These are phyloP conservation scores for Pachyseris speciosa DNA, from an alignment of 64 coral and sea anemone species.

Conservation along the genomic window DNA sequence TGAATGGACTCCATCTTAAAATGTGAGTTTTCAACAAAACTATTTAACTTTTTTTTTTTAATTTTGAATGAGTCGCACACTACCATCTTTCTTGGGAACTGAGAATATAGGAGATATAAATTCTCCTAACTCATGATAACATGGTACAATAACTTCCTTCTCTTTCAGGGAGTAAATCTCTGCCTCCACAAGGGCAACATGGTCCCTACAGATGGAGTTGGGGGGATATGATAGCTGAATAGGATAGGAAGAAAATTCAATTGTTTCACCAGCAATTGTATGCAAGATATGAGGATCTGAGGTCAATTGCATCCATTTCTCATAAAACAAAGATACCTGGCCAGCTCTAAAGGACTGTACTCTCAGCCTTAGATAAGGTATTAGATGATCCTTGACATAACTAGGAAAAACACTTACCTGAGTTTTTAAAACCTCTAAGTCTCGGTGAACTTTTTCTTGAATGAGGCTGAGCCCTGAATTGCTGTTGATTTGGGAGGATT, in stretches of 20 bases:
- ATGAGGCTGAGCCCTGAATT: too few species aligned
- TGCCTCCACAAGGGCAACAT: background rate
- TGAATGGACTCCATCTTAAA: conserved; percentile 32
- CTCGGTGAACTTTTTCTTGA: too few species aligned
- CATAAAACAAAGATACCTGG: too few species aligned
- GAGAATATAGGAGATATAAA: conserved; percentile 53
- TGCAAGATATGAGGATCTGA: too few species aligned
- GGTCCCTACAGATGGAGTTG: conserved; percentile 32
- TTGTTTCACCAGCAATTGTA: too few species aligned
- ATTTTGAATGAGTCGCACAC: conserved; percentile 13
- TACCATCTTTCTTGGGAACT: conserved; percentile 49
- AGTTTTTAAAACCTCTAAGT: too few species aligned
- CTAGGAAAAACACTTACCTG: too few species aligned
- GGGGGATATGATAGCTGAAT: background rate
- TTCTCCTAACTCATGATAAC: conserved; percentile 32
- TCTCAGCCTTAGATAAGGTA: too few species aligned
- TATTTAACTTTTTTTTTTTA: conserved; percentile 20
- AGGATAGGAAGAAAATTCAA: conserved; percentile 15
- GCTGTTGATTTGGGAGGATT: too few species aligned
- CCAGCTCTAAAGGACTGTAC: too few species aligned
- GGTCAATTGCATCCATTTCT: too few species aligned
- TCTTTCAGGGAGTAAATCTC: conserved; percentile 1
- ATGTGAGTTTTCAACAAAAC: background rate
- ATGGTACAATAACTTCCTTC: background rate
- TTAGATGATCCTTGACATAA: too few species aligned